Evolutionary conservation across 2,113 vertebrate species (phyloP), one percentile per base, ranked within the genome.

Genomic region (Psilopsiagon aymara): DNA sequence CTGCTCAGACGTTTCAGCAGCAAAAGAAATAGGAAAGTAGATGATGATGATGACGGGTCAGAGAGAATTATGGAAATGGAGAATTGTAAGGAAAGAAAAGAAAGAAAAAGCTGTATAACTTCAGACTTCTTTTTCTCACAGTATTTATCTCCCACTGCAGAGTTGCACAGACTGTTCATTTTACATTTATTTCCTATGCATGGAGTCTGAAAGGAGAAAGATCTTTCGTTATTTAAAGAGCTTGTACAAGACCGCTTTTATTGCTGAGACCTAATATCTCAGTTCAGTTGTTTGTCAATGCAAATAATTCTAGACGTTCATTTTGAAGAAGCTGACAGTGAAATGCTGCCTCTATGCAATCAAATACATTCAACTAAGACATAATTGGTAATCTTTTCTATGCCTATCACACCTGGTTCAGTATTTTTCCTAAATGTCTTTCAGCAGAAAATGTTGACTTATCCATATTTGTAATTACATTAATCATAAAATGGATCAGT

Each of bases 291-390:
- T 80, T 91, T 80, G 55, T 80, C 78, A 83, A 53, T 74, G 87
- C 24, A 80, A 59, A 74, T 82, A 62, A 70, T 77, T 46, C 51
- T 70, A 16, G 29, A 29, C 28, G 13, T 74, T 92, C 7, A 2
- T 60, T 94, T 57, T 87, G 52, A 53, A 82, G 81, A 39, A 69
- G 28, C 21, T 66, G 86, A 57, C 59, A 67, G 88, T 51, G 43
- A 85, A 77, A 70, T 88, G 47, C 7, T 82, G 74, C 35, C 28
- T 81, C 23, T 86, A 16, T 70, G 79, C 29, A 90, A 94, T 92
- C 82, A 96, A 44, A 96, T 77, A 31, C 59, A 93, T 95, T 90
- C 94, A 95, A 95, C n/a, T 33, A 47, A 77, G 35, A 51, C 9
- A 86, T 76, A 86, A 91, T 16, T 91, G 53, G 20, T 60, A 88